A percentile compares a stretch with the other conserved stretches of the same genome.
Evolutionary conservation across 2,113 vertebrate genomes (phyloP).

Genomic region (Fukomys damarensis): DNA sequence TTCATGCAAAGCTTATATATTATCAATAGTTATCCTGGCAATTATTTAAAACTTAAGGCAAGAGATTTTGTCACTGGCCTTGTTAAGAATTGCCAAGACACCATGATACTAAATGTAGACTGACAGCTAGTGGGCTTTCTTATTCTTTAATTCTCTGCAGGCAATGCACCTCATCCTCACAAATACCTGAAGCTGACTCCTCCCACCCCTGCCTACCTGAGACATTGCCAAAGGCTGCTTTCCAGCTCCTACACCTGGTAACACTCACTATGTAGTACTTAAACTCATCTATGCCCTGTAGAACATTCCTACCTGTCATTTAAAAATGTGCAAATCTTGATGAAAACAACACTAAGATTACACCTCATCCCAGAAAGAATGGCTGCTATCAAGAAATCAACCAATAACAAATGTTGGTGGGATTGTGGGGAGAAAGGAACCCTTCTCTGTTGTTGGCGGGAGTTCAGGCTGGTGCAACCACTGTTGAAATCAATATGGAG

Average conservation of each 20-base stretch:
- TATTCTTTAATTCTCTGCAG: neutral
- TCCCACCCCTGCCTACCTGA: neutral
- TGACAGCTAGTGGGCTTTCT: neutral
- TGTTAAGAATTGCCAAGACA: neutral
- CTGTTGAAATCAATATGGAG: no score
- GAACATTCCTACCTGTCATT: neutral
- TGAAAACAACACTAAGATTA: no score
- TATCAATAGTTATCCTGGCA: neutral
- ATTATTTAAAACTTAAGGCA: neutral
- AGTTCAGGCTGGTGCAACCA: no score
- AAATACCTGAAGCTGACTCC: neutral
- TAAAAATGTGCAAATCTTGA: neutral
- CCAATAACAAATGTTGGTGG: no score
- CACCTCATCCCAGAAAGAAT: no score
- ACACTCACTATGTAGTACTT: neutral
- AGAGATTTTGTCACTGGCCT: neutral
- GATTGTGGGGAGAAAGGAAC: no score
- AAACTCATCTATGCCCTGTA: neutral
- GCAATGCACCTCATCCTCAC: neutral
- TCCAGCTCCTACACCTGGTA: neutral
- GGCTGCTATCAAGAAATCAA: no score
- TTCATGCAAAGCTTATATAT: neutral
- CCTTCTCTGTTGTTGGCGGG: no score
- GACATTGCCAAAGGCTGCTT: neutral
- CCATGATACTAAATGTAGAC: neutral